Base-by-base conservation (phyloP, 1,140 invertebrate genomes). In the Drosophila sp. region DNA sequence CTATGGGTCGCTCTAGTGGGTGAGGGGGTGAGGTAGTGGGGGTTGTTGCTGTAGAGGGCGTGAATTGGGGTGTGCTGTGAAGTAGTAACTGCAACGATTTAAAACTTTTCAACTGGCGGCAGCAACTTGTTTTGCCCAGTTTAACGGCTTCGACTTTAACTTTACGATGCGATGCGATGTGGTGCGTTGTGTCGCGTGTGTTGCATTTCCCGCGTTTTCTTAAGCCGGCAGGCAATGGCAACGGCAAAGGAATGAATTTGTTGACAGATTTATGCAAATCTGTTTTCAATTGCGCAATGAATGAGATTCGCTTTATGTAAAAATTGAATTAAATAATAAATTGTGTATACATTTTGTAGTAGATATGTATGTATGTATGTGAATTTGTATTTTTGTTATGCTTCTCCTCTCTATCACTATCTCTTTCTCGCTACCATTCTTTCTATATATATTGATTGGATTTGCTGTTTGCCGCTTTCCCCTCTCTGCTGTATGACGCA, bases 401-500 rank as follows among this genome's bases (percentile, higher is more conserved):
- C 32, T 41, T 38, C 17, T 56, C n/a, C 10, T 56, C 25, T 58
- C 64, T 66, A 55, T 50, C 57, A 33, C 11, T 64, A 56, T 55
- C 58, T 38, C 10, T 30, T 11, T 38, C 35, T 10, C 3, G 35
- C 47, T 44, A 25, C 4, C 3, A 32, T 8, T 25, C 23, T 47
- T 30, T 54, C 3, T 54, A 1, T 44, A 7, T 67, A 55, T 66
- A 72, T 86, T 72, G 57, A 67, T 74, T 66, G 54, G 69, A 58
- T 10, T 27, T 47, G 56, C 47, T 67, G 35, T 44, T 33, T 58
- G 50, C 50, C 60, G 68, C 70, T 64, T 10, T 27, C 23, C 23
- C 8, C 7, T 27, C 44, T 50, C 44, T 50, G 7, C 44, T 50
- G 23, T 84, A 89, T 89, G 84, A 89, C 85, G 85, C 74, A 89